Evolutionary conservation across 2,113 vertebrate genomes (phyloP), one percentile per base, ranked within the genome.

Genomic region (Alethe diademata): DNA sequence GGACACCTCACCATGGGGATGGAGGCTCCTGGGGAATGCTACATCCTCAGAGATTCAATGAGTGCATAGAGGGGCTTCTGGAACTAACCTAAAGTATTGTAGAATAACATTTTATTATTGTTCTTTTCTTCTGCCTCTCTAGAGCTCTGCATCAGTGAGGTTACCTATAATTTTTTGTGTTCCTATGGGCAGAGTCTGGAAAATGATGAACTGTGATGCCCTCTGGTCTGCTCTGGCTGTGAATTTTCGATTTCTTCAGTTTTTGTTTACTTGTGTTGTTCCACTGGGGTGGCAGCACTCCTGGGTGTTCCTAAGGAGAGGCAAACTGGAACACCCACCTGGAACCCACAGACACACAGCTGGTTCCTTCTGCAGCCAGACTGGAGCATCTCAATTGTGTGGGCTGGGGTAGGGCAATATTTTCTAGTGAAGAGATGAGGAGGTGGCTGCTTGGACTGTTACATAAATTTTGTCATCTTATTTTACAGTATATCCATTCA

Each of bases 401-500:
- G 79, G 83, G 78, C 19, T 69, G 73, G 80, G 61, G 26, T 25
- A 47, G 50, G 81, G 43, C 62, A 54, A 7, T 15, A 1, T 35
- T 88, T 73, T 64, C 48, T 62, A 20, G 60, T 75, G 65, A 93
- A 50, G 40, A 47, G n/a, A 33, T 12, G 35, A 70, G 67, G 51
- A 40, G 54, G 54, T 64, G 64, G 75, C 45, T 79, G 5, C 62
- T 93, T 69, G 70, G 43, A 36, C 48, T 95, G 61, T 90, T 73
- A 26, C 5, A 31, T 88, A 95, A 90, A 78, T 71, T 66, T 75
- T 97, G 57, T 94, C 36, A 69, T 88, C 74, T 98, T 97, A 67
- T 60, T 43, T 96, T 93, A 7, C 98, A 99, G 99, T 99, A 99
- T 97, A 99, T 99, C 96, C 99, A 99, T 96, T 99, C 99, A 86